Evolutionary conservation across 2,113 vertebrate species (phyloP).

Genomic region (Lanius collurio): DNA sequence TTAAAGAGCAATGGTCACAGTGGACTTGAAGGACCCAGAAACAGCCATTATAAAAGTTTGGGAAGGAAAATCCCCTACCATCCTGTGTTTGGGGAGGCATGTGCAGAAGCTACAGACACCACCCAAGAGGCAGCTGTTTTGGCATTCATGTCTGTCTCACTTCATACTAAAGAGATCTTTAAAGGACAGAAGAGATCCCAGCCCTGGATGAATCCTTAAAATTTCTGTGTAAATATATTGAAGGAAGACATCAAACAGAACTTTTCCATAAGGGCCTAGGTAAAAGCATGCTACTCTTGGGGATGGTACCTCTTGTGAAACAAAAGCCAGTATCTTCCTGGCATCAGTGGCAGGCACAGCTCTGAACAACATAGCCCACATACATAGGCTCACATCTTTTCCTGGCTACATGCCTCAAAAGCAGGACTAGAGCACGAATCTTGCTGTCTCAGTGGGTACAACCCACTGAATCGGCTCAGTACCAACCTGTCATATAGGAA

Average conservation of each 20-base stretch:
- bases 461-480: accelerated
- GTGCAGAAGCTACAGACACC: neutral
- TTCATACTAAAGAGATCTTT: neutral
- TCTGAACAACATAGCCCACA: neutral
- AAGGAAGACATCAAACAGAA: neutral
- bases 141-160: accelerated
- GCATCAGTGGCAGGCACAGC: neutral
- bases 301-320: neutral
- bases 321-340: neutral
- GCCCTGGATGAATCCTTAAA: neutral
- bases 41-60: neutral
- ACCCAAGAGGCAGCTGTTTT: neutral
- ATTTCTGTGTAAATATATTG: neutral
- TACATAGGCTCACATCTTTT: neutral
- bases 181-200: neutral
- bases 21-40: neutral
- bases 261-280: neutral
- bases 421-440: neutral
- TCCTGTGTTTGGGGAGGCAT: neutral
- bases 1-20: neutral
- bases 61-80: neutral
- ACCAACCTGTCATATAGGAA: neutral
- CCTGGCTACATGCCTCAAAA: neutral
- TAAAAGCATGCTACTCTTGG: neutral
- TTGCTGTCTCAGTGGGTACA: neutral